phyloP scores from a whole-genome alignment of 2,797 vertebrate species.

The Myripristis murdjan region DNA sequence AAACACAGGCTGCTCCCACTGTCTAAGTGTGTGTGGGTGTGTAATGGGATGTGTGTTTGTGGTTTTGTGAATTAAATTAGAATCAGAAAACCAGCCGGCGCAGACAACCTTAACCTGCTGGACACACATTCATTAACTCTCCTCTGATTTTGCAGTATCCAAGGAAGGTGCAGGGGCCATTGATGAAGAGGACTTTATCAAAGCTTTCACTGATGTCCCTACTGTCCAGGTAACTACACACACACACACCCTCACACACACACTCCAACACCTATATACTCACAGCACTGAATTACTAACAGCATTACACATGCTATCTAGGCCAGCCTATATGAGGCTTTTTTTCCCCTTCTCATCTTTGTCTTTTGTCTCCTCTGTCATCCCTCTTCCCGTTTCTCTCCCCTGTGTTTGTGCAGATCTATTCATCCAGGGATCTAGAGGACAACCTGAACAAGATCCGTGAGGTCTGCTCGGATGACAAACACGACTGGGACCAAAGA shows the following conservation, averaged over 20 bases:
- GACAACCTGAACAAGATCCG: slow-evolving; percentile 99
- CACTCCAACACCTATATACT: slow-evolving; percentile 5
- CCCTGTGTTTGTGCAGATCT: slow-evolving; percentile 86
- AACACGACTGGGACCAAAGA: slow-evolving; percentile 99
- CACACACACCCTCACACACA: slow-evolving; percentile 16
- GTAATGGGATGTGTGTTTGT: slow-evolving; percentile 6
- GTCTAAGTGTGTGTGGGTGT: not conserved
- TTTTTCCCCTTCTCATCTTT: not conserved
- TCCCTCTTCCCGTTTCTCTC: not conserved
- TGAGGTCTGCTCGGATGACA: slow-evolving; percentile 97
- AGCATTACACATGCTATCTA: slow-evolving; percentile 6
- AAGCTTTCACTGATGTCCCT: slow-evolving; percentile 96
- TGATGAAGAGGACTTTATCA: slow-evolving; percentile 97
- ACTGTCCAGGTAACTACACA: slow-evolving; percentile 89
- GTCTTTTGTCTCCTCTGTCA: not conserved
- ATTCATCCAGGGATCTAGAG: slow-evolving; percentile 96
- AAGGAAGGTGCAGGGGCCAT: slow-evolving; percentile 94
- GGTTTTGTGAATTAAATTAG: slow-evolving; percentile 26
- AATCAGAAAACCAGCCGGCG: slow-evolving; percentile 15
- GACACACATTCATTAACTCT: slow-evolving; percentile 9
- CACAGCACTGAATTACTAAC: not conserved
- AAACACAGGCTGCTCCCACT: slow-evolving; percentile 47
- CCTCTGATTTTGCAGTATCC: slow-evolving; percentile 82
- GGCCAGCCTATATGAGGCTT: not conserved
- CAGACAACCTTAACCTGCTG: not conserved